Evolutionary conservation across 2,888 invertebrate species (phyloP).

Genomic region (Rhorus exstirpatorius): DNA sequence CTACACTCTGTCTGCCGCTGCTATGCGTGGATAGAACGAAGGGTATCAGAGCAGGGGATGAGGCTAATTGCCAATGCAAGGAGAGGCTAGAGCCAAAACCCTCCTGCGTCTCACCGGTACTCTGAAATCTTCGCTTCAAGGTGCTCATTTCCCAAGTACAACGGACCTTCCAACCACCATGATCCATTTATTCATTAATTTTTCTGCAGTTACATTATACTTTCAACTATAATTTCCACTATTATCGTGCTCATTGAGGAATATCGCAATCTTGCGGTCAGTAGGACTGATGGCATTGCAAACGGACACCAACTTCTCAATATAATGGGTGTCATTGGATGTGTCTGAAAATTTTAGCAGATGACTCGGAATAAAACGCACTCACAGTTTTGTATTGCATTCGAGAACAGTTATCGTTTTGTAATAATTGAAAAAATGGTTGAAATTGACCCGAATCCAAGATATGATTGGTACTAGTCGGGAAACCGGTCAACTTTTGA

Average conservation of each 20-base stretch:
- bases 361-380: too few species aligned
- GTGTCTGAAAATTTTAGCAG: too few species aligned
- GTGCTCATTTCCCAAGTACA: slow-evolving; percentile 81
- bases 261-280: too few species aligned
- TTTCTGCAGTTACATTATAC: background rate
- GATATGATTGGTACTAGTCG: too few species aligned
- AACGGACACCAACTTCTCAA: too few species aligned
- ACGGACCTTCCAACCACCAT: background rate
- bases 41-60: slow-evolving; percentile 81
- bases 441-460: too few species aligned
- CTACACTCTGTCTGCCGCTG: slow-evolving; percentile 43
- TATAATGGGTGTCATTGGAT: too few species aligned
- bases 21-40: slow-evolving; percentile 78
- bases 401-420: background rate
- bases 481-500: too few species aligned
- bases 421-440: too few species aligned
- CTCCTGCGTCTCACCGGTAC: slow-evolving; percentile 67
- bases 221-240: background rate
- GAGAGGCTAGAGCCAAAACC: slow-evolving; percentile 73
- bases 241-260: too few species aligned
- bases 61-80: slow-evolving; percentile 85
- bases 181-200: slow-evolving; percentile 12
- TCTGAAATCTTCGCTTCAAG: slow-evolving; percentile 79
- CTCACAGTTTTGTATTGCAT: too few species aligned
- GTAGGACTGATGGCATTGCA: too few species aligned